Evolutionary conservation across 2,888 invertebrate genomes (phyloP), one percentile per base, ranked within the genome.

Genomic region (Dryobota labecula): DNA sequence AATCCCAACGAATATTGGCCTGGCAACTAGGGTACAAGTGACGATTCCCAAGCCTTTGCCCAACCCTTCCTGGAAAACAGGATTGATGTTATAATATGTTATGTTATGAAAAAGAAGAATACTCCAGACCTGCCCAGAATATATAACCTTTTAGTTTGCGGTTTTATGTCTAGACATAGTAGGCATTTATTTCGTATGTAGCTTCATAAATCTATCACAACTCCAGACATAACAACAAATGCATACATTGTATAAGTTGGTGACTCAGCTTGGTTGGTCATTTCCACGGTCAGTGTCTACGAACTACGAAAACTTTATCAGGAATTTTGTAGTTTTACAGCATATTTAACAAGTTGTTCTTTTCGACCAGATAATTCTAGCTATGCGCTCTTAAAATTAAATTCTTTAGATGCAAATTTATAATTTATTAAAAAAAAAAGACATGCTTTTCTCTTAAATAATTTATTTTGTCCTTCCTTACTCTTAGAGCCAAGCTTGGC

Each of bases 191-290:
- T 41, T 27, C 2, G 15, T 20, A 51, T 51, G 75, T 43, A 76
- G 20, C 18, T 18, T 18, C 30, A 57, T 73, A 76, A 36, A 49
- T 24, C n/a, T 45, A n/a, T 76, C 30, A 30, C 6, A 5, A 27
- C 9, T 43, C 15, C 24, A 70, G 65, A 58, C 70, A 76, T 51
- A 51, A 70, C 38, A 41, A 38, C 5, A 5, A 15, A 27, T 43
- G 78, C 47, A 77, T 47, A 33, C 18, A 36, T 57, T 33, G 41
- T 53, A 41, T 47, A 54, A 13, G 36, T 41, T 11, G 4, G 11
- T 74, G 78, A 78, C 20, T 78, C 45, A 78, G 30, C 30, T 7
- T 71, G 41, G 70, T 7, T 71, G 41, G 70, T 30, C 78, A 71
- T 7, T 61, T 54, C 24, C 47, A 56, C n/a, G 72, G 72, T 24